Evolutionary conservation across 2,113 vertebrate genomes (phyloP).

Genomic region (Tragelaphus buxtoni): DNA sequence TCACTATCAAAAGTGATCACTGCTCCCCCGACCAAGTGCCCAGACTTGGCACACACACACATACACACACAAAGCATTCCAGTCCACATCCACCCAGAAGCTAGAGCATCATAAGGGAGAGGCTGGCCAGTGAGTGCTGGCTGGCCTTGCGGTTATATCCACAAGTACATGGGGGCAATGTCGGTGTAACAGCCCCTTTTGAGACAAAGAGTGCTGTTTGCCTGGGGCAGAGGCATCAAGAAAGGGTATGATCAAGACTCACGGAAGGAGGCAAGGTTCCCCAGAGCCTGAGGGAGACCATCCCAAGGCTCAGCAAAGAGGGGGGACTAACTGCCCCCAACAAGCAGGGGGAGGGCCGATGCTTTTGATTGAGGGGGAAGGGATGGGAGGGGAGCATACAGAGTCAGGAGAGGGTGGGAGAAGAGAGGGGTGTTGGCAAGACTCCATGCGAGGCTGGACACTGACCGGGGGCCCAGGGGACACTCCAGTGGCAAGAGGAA

Average conservation of each 20-base stretch:
- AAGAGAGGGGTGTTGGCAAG: not conserved
- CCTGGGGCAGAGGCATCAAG: fast-evolving
- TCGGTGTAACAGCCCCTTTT: not conserved
- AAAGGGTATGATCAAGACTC: not conserved
- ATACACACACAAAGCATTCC: not conserved
- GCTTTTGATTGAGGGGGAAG: too few relatives aligned
- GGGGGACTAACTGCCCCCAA: not conserved
- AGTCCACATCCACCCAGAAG: fast-evolving
- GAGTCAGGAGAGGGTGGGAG: not conserved
- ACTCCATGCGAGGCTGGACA: not conserved
- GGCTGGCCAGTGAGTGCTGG: not conserved
- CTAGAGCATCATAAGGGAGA: too few relatives aligned
- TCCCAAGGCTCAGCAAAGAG: not conserved
- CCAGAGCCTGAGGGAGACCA: not conserved
- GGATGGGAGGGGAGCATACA: not conserved
- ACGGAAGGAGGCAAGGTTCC: not conserved
- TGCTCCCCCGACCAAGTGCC: not conserved
- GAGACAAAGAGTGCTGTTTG: not conserved
- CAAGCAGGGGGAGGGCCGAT: not conserved
- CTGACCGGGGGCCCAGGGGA: not conserved
- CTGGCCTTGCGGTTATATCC: fast-evolving
- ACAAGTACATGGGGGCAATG: fast-evolving
- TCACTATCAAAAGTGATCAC: not conserved
- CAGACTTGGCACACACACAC: not conserved
- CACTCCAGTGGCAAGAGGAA: not conserved